Percentiles rank a stretch among this genome's conserved stretches.
Conservation (phyloP, 2,797 vertebrate genomes). For the Coreius guichenoti region DNA sequence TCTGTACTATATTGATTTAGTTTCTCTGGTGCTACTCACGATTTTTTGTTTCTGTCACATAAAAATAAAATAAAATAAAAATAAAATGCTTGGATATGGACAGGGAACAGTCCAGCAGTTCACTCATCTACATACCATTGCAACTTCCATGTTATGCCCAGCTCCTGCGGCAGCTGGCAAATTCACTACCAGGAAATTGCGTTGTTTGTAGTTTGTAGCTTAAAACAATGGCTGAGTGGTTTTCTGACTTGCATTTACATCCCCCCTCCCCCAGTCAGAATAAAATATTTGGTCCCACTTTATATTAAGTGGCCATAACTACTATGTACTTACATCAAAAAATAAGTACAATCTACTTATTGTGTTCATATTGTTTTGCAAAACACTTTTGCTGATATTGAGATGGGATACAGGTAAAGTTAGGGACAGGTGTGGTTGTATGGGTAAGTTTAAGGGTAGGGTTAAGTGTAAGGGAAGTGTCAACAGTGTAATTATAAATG, state of each 20-base stretch:
- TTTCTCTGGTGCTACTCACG: background rate
- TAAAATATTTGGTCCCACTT: no score
- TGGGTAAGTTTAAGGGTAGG: no score
- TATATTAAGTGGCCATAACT: no score
- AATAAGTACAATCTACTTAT: no score
- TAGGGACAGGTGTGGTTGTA: no score
- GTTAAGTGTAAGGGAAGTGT: no score
- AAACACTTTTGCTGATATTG: no score
- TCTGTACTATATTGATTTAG: constrained; percentile 3
- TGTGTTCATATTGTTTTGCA: no score
- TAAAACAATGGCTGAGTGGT: background rate
- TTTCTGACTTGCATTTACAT: background rate
- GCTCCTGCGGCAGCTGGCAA: background rate
- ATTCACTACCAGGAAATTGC: background rate
- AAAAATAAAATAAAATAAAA: background rate
- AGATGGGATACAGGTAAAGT: no score
- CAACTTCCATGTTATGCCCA: background rate
- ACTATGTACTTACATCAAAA: no score
- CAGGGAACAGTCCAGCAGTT: background rate
- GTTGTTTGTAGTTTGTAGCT: background rate
- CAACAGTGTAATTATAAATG: no score
- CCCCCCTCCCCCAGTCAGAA: no score
- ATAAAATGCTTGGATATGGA: background rate
- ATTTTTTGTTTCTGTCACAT: background rate
- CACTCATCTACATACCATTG: background rate